Evolutionary conservation across 2,888 invertebrate species (phyloP), one percentile per base, ranked within the genome.

Genomic region (Julus scandinavius): DNA sequence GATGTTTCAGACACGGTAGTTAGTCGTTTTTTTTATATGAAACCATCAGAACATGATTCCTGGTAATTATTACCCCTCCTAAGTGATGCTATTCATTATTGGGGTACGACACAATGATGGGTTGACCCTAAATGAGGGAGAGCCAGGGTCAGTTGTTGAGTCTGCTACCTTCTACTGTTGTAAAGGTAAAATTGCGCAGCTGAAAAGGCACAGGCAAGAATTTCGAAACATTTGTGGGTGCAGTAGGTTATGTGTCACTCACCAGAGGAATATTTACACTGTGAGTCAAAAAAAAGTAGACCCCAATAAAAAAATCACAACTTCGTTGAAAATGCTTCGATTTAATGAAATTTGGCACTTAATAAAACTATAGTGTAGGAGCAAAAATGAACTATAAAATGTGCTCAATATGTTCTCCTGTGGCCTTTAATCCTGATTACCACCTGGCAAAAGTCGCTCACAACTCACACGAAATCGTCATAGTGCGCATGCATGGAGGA

Each of bases 11-110:
- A 72, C 72, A 17, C 20, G 72, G 7, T 72, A 63, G 11, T 5
- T 5, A 63, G 17, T 17, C n/a, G 2, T n/a, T 17, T n/a, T 63
- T 63, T 72, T 20, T 72, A n/a, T 29, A 72, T 72, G 72, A 72
- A 72, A 72, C 29, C 72, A 72, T 29, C 72, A 72, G 72, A 72
- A 72, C 72, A 72, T 72, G 72, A 72, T 72, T 72, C 72, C 72
- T 72, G 72, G 72, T 72, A n/a, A 72, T 72, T 72, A 72, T 20
- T 72, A 29, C 72, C 72, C 20, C 72, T 72, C 72, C 72, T 72
- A 29, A 72, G 72, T 29, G 20, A 20, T 72, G 72, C 72, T 29
- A 72, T 72, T 72, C 72, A 72, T 72, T 72, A 29, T 72, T 17
- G 1, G 72, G 17, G 17, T 72, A 29, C 29, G 72, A 20, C 29